These are phyloP conservation scores for Oopsacas minuta DNA, from an alignment of 37 sponge, comb jelly and placozoan species.

Conservation along the genomic window DNA sequence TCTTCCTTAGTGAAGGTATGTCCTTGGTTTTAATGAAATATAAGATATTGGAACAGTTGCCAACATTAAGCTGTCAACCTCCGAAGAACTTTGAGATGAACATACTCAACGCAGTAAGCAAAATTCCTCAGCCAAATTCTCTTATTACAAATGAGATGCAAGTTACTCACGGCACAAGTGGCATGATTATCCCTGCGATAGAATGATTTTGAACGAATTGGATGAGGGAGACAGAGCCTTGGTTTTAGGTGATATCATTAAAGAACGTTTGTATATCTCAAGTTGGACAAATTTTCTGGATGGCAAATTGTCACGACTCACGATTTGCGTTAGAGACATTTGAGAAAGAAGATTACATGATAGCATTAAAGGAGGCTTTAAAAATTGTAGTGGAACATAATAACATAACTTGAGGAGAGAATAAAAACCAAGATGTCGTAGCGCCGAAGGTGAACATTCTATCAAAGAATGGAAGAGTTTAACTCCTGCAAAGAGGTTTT, in stretches of 20 bases:
- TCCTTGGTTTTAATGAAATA: background rate
- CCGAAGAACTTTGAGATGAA: background rate
- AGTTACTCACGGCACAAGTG: conserved; percentile 9
- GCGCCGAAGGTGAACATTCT: background rate
- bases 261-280: background rate
- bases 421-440: background rate
- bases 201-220: conserved; percentile 5
- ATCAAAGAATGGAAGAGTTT: background rate
- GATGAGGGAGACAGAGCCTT: background rate
- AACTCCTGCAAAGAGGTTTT: background rate
- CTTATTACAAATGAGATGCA: background rate
- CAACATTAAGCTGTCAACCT: background rate
- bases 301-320: background rate
- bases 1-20: background rate
- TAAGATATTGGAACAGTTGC: background rate
- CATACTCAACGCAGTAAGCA: background rate
- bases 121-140: background rate
- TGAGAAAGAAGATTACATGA: conserved; percentile 1
- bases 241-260: background rate
- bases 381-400: background rate
- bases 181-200: conserved; percentile 3
- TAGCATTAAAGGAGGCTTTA: background rate
- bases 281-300: background rate
- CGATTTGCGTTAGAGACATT: background rate
- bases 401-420: background rate